A percentile compares a stretch with the other conserved stretches of the same genome.
Conservation (phyloP, 2,888 invertebrate genomes). For the Arrhopalites spinosus region DNA sequence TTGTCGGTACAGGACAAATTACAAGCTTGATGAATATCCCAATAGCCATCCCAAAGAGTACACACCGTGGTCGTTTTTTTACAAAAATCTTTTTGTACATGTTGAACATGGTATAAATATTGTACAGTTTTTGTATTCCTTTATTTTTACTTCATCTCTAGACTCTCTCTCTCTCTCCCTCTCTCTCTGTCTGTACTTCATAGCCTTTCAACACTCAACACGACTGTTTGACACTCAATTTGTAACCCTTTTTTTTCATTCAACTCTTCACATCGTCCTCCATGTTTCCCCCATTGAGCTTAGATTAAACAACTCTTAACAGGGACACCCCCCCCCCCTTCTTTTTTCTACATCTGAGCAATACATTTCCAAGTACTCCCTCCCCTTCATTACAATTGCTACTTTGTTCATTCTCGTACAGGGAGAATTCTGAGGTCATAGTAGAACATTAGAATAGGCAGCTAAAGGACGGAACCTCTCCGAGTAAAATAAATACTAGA, state of each 20-base stretch:
- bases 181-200: not conserved
- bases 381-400: no score
- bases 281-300: constrained; percentile 29
- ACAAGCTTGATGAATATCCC: constrained; percentile 35
- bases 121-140: not conserved
- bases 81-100: not conserved
- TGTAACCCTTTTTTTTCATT: constrained; percentile 31
- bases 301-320: constrained; percentile 37
- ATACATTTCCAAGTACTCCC: no score
- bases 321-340: constrained; percentile 16
- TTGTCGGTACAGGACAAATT: constrained; percentile 39
- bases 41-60: constrained; percentile 7
- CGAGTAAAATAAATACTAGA: no score
- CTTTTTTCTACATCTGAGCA: no score
- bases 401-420: not conserved
- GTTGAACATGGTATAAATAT: not conserved
- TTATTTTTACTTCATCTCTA: not conserved
- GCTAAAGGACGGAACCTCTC: no score
- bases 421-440: no score
- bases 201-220: not conserved
- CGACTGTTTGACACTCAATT: constrained; percentile 33
- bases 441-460: no score
- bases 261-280: constrained; percentile 12
- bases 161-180: not conserved
- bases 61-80: constrained; percentile 5